phyloP scores from a whole-genome alignment of 2,113 vertebrate species.

The Macheiramphus alcinus region DNA sequence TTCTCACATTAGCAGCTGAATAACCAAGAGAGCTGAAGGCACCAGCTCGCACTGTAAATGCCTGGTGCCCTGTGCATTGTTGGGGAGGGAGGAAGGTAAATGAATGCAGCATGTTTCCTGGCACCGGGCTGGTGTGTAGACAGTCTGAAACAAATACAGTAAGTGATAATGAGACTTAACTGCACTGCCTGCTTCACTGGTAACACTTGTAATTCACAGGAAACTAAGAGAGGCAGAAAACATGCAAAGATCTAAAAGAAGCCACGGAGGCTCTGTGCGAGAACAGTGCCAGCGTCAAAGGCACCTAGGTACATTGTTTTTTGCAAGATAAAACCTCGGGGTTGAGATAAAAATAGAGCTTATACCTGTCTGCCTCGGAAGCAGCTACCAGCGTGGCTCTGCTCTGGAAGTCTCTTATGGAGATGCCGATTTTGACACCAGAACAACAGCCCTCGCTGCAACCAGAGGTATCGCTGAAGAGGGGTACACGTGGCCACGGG shows the following conservation, averaged over 20 bases:
- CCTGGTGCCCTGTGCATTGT: fast-evolving
- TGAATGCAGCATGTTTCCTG: background rate
- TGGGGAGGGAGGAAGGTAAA: background rate
- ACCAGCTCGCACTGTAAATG: fast-evolving
- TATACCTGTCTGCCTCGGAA: conserved; percentile 58
- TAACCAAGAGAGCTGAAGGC: background rate
- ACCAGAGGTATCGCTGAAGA: background rate
- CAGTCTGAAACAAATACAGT: background rate
- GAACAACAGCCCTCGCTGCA: background rate
- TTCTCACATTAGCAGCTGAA: background rate
- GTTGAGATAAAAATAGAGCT: conserved; percentile 70
- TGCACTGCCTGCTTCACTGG: background rate
- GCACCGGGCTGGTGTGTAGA: background rate
- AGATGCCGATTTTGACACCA: conserved; percentile 32
- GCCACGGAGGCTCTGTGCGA: background rate
- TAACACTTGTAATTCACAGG: background rate
- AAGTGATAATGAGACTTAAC: background rate
- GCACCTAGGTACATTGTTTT: background rate
- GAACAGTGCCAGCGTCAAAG: background rate
- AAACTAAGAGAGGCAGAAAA: conserved; percentile 30
- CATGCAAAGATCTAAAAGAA: background rate
- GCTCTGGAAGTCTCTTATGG: conserved; percentile 48
- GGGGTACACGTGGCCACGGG: fast-evolving
- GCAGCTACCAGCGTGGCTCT: conserved; percentile 66
- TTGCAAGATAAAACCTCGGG: conserved; percentile 32